A percentile compares a stretch with the other conserved stretches of the same genome.
phyloP scores from a whole-genome alignment of 2,113 vertebrate genomes.

The Eolophus roseicapilla region DNA sequence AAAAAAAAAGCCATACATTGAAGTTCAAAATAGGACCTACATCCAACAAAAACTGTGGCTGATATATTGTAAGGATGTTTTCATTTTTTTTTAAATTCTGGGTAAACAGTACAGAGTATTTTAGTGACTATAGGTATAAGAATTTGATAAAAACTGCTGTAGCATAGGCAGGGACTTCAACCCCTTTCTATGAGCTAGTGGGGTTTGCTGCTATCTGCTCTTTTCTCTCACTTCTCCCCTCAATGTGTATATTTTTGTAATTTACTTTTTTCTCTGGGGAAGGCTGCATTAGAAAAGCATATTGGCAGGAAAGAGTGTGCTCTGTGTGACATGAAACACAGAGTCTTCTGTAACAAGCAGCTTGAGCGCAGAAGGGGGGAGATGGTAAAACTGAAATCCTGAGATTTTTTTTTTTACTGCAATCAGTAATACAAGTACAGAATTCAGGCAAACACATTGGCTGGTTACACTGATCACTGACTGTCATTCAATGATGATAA shows the following conservation, averaged over 20 bases:
- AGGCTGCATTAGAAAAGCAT: neutral
- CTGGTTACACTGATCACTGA: neutral
- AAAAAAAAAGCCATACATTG: neutral
- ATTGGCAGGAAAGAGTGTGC: neutral
- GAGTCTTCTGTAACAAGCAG: fast-evolving
- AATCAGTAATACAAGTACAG: neutral
- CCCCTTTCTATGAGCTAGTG: neutral
- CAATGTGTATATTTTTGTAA: fast-evolving
- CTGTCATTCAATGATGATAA: neutral
- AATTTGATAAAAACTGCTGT: neutral
- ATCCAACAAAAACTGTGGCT: neutral
- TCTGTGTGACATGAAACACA: neutral
- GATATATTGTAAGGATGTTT: neutral
- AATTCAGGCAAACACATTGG: neutral
- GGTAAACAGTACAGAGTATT: neutral
- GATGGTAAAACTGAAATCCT: neutral
- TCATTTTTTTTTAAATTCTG: neutral
- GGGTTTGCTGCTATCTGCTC: neutral
- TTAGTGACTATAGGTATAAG: neutral
- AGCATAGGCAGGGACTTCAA: neutral
- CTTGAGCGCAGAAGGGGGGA: neutral
- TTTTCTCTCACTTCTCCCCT: neutral
- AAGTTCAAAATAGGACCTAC: neutral
- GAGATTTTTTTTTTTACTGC: neutral
- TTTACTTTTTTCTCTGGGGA: neutral